Evolutionary conservation across 2,113 vertebrate genomes (phyloP), one percentile per base, ranked within the genome.

Genomic region (Aythya baeri): DNA sequence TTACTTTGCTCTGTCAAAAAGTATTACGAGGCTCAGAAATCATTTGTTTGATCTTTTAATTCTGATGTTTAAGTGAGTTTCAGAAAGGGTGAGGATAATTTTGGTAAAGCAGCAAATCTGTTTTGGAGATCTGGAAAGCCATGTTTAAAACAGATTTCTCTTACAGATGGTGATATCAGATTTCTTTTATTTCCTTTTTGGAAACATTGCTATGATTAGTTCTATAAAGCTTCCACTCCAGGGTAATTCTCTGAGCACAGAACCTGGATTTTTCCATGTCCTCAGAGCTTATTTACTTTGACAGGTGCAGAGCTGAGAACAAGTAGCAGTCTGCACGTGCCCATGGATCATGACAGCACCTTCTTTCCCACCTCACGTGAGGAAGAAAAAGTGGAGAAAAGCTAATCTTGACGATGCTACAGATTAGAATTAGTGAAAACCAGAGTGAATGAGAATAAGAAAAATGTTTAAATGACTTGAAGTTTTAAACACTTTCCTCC

Each of bases 361-460:
- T 36, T 52, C 66, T 32, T 52, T 68, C 41, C 43, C 41, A 0
- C 46, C 72, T 54, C 66, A 52, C 49, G 54, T 54, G 43, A 25
- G 31, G 25, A 6, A 63, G 23, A 17, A 83, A 29, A 43, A 0
- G 29, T 11, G 6, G 6, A 1, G 22, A n/a, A 32, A 2, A 21
- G 52, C 21, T 70, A 2, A 78, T 5, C 21, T 36, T 9, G 61
- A 34, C 31, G 44, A 36, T 8, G 7, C 49, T 74, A 61, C 29
- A 9, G 6, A 4, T 55, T 3, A 31, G 41, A 63, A 52, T 59
- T 22, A 13, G 46, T 62, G 83, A 73, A 70, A 86, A 26, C 29
- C 67, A 43, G 55, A 59, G 22, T 2, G 77, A 83, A 65, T 32
- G 50, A 70, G 55, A 74, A 32, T 20, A 61, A 70, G 55, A 13